Base-by-base conservation (phyloP, 2,797 vertebrate genomes). In the Echeneis naucrates region DNA sequence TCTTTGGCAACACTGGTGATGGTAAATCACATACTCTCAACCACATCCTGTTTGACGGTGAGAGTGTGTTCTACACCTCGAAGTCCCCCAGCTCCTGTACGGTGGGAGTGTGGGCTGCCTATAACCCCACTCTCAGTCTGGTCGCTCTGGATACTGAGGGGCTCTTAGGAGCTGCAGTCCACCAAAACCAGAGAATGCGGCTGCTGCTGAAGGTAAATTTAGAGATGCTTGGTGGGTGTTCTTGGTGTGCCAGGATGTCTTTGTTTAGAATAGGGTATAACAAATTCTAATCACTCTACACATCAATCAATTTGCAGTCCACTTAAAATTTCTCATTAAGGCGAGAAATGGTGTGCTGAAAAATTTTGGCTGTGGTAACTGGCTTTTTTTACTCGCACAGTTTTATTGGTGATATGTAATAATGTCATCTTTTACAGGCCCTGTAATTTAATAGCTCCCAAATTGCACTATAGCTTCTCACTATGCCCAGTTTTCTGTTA, bases 11-110 rank as follows among this genome's bases (percentile, higher is more conserved):
- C 89, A 96, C 95, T 0, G 95, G 95, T 0, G 95, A 96, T 21
- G 95, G 95, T 74, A 96, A 96, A 82, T 96, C 95, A 2, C 95
- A 96, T 89, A 96, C 95, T 0, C 94, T 96, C 30, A 96, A 96
- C 80, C 91, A 95, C 45, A 91, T 95, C 68, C 85, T 96, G 5
- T 96, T 95, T 14, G 77, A 75, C 0, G 94, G 95, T 0, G 76
- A 90, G 57, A 91, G 86, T n/a, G 89, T 95, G n/a, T 96, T 96
- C 64, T 90, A 80, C 76, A 96, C 95, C 12, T 96, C 95, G 62
- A 93, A 95, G 69, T 94, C 94, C 5, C 95, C 95, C 64, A 92
- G 88, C 77, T 95, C 95, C 44, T 96, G 95, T 72, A 96, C 95
- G 0, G 91, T 96, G 67, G 95, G 95, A 0, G 94, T 96, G 50